phyloP scores from a whole-genome alignment of 2,113 vertebrate genomes.

The Tor tambroides region DNA sequence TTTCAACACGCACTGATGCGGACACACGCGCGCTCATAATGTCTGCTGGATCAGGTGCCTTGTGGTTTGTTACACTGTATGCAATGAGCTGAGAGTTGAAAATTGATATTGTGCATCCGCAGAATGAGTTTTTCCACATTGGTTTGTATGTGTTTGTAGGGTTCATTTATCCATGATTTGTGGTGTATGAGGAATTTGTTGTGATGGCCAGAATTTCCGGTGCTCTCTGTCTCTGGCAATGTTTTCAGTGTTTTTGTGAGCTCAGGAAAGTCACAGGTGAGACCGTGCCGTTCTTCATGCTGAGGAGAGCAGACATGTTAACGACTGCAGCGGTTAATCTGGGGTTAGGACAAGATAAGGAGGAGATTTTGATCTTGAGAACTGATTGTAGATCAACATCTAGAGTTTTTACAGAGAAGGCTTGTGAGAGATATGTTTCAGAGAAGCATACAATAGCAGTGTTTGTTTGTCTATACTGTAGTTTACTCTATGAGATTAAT shows the following conservation, averaged over 20 bases:
- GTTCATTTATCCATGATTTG: slow-evolving; percentile 25
- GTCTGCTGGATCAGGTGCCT: slow-evolving; percentile 15
- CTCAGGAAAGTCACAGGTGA: slow-evolving; percentile 12
- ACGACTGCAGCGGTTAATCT: slow-evolving; percentile 31
- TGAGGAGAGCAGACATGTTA: neutral
- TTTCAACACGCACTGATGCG: slow-evolving; percentile 1
- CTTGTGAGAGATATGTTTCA: slow-evolving; percentile 8
- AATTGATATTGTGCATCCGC: neutral
- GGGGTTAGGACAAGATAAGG: slow-evolving; percentile 1
- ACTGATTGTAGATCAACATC: slow-evolving; percentile 1
- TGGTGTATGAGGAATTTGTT: slow-evolving; percentile 40
- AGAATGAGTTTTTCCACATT: neutral
- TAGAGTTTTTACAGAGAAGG: neutral
- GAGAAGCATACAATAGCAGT: neutral
- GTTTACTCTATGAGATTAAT: slow-evolving; percentile 8
- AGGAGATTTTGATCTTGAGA: neutral
- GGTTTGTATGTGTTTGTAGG: neutral
- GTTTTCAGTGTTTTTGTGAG: slow-evolving; percentile 22
- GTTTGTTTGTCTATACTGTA: slow-evolving; percentile 26
- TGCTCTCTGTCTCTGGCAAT: slow-evolving; percentile 22
- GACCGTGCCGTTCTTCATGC: neutral
- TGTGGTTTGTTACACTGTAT: neutral
- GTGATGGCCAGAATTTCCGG: slow-evolving; percentile 5
- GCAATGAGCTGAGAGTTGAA: neutral
- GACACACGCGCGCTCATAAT: neutral